phyloP scores from a whole-genome alignment of 2,113 vertebrate genomes.

The Apteryx owenii region DNA sequence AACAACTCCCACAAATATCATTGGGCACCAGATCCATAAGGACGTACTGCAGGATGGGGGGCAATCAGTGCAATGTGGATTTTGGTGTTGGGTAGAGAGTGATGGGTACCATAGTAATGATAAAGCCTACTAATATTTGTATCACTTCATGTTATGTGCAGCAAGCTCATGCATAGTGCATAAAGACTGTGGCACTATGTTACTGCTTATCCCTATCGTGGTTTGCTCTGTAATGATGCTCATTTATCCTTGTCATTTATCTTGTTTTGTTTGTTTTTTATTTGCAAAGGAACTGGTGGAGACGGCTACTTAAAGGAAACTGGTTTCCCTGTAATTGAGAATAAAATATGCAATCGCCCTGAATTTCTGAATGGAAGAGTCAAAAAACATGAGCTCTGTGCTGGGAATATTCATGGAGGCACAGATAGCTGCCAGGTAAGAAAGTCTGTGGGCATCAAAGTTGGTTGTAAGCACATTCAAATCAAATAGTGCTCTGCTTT shows the following conservation, averaged over 20 bases:
- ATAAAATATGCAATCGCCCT: conserved; percentile 90
- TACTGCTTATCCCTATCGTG: not conserved
- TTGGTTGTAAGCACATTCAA: not conserved
- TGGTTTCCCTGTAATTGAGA: conserved; percentile 93
- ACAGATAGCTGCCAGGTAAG: conserved; percentile 93
- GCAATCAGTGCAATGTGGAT: not conserved
- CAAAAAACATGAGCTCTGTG: conserved; percentile 86
- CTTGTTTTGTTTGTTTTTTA: not conserved
- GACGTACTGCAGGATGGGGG: not conserved
- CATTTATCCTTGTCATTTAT: not conserved
- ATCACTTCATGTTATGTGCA: not conserved
- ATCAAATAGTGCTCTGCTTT: not conserved
- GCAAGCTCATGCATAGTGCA: not conserved
- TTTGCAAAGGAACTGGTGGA: conserved; percentile 81
- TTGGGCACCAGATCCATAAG: not conserved
- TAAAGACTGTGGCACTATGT: not conserved
- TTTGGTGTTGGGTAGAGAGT: not conserved
- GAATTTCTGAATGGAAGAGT: conserved; percentile 85
- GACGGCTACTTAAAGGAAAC: conserved; percentile 87
- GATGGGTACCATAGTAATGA: not conserved
- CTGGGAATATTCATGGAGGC: conserved; percentile 88
- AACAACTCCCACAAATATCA: not conserved
- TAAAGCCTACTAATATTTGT: not conserved
- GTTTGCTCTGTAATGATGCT: not conserved
- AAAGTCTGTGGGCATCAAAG: not conserved